phyloP scores from a whole-genome alignment of 2,888 invertebrate species.

The Tyria jacobaeae region DNA sequence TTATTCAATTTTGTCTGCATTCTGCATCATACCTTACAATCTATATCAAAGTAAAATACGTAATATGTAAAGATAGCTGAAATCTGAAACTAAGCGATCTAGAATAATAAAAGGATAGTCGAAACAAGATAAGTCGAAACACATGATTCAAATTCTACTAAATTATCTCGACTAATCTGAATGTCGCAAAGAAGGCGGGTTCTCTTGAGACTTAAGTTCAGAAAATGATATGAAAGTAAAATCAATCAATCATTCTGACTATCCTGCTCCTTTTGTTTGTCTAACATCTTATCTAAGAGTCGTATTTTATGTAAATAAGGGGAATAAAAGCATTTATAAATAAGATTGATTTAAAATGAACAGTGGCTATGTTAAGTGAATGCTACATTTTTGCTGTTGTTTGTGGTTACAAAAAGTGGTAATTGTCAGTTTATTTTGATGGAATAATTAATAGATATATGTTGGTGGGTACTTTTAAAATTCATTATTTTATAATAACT shows the following conservation, averaged over 20 bases:
- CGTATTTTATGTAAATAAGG: constrained; percentile 12
- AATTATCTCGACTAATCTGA: background rate
- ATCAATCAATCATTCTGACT: constrained; percentile 8
- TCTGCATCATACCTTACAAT: too few species aligned
- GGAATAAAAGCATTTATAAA: background rate
- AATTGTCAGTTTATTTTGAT: too few species aligned
- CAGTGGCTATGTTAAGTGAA: background rate
- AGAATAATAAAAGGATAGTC: background rate
- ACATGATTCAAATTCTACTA: background rate
- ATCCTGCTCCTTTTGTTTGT: constrained; percentile 3
- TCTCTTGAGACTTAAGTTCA: background rate
- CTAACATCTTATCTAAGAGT: constrained; percentile 7
- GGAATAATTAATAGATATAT: too few species aligned
- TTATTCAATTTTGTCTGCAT: too few species aligned
- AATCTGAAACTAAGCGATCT: background rate
- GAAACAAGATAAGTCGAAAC: background rate
- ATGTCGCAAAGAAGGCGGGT: background rate
- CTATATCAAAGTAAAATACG: background rate
- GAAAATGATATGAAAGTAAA: background rate
- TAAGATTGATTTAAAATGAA: constrained; percentile 7
- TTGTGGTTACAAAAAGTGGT: background rate
- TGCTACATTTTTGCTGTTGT: background rate
- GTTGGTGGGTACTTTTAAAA: too few species aligned
- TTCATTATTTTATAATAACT: too few species aligned
- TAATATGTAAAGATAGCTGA: background rate